Percentiles rank a stretch among this genome's conserved stretches.
Evolutionary conservation across 1,140 invertebrate genomes (phyloP).

Genomic region (Myzus persicae): DNA sequence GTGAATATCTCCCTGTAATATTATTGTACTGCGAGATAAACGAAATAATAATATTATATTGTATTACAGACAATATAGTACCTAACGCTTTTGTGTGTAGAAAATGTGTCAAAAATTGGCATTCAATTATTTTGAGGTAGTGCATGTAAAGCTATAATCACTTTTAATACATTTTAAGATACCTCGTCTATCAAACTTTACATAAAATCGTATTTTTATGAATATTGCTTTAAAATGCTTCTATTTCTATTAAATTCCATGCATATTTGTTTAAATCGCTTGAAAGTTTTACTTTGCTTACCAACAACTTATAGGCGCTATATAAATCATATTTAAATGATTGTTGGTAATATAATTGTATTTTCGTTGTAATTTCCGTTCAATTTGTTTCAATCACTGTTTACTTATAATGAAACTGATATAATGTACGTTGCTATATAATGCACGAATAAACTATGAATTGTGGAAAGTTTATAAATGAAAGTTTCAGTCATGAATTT

Average conservation of each 20-base stretch:
- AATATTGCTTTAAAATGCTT: neutral
- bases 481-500: neutral
- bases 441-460: neutral
- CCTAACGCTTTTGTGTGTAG: neutral
- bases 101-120: neutral
- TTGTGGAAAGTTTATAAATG: neutral
- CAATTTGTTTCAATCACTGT: neutral
- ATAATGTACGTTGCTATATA: neutral
- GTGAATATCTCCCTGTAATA: neutral
- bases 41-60: neutral
- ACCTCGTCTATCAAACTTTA: neutral
- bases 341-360: neutral
- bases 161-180: neutral
- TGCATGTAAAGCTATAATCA: neutral
- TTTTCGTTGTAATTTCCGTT: neutral
- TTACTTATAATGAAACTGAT: neutral
- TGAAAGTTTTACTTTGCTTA: neutral
- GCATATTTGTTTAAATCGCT: neutral
- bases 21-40: neutral
- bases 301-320: neutral
- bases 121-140: neutral
- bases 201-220: neutral
- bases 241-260: neutral
- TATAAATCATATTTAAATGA: neutral
- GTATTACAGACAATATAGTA: neutral